Conservation (phyloP, 2,113 vertebrate species). For the Oenanthe melanoleuca region DNA sequence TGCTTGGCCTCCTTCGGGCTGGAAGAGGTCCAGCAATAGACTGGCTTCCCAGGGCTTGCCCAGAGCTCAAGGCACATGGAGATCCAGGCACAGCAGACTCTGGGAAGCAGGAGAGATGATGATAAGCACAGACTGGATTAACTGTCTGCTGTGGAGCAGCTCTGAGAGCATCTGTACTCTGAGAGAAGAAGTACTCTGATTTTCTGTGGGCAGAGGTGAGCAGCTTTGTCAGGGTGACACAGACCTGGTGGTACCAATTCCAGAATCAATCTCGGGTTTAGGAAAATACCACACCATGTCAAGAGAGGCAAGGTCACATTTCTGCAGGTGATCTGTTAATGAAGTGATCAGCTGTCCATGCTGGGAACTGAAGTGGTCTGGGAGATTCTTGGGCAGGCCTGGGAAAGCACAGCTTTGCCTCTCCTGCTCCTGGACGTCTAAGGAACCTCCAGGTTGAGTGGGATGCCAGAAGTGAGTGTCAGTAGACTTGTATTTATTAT, state of each 20-base stretch:
- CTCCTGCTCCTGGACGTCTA: background rate
- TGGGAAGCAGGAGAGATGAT: background rate
- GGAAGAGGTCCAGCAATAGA: background rate
- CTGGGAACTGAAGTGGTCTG: background rate
- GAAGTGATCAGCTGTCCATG: background rate
- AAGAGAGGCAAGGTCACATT: background rate
- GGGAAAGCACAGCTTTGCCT: background rate
- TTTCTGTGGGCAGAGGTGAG: background rate
- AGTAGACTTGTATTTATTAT: background rate
- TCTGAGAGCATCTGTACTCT: background rate
- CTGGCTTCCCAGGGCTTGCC: background rate
- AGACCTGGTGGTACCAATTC: background rate
- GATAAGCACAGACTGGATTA: background rate
- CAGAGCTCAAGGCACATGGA: background rate
- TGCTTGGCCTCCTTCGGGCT: background rate
- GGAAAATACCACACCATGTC: rapidly evolving
- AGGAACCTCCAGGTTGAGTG: background rate
- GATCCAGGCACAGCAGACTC: background rate
- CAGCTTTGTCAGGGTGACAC: background rate
- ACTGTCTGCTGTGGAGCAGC: background rate
- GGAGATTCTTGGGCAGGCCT: background rate
- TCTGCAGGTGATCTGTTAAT: background rate
- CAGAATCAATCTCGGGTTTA: background rate
- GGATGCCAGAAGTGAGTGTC: background rate
- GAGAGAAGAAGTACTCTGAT: background rate